Percentiles rank a stretch among this genome's conserved stretches.
Conservation (phyloP, 2,113 vertebrate genomes). For the Porphyrio hochstetteri region DNA sequence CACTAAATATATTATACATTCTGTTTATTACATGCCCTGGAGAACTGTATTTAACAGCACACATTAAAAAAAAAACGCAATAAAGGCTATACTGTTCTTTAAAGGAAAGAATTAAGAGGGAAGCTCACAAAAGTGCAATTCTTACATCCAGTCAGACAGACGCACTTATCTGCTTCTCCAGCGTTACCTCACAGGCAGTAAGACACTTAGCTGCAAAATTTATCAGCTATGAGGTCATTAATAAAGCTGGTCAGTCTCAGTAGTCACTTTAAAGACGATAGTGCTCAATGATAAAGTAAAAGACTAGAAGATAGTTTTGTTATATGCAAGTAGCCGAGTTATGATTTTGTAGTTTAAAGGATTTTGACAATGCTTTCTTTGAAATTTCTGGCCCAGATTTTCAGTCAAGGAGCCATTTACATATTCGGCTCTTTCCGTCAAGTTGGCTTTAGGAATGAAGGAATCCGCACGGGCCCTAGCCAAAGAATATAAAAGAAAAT, state of each 20-base stretch:
- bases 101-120: constrained; percentile 8
- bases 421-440: constrained; percentile 5
- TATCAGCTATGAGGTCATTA: constrained; percentile 66
- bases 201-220: constrained; percentile 53
- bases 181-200: constrained; percentile 49
- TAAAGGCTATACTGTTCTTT: neutral
- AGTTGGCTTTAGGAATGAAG: constrained; percentile 11
- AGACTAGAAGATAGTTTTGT: constrained; percentile 57
- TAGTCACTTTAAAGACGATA: constrained; percentile 61
- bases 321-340: constrained; percentile 20
- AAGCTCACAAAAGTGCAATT: constrained; percentile 49
- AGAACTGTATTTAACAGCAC: constrained; percentile 10
- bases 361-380: constrained; percentile 46
- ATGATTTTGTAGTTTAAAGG: constrained; percentile 25
- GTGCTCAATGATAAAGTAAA: constrained; percentile 40
- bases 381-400: constrained; percentile 56
- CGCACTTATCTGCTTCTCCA: constrained; percentile 12
- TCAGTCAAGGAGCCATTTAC: constrained; percentile 18
- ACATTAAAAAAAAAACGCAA: neutral
- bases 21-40: constrained; percentile 17
- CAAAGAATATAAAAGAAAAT: constrained; percentile 32
- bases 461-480: neutral
- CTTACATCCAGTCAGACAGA: constrained; percentile 38
- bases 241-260: constrained; percentile 64
- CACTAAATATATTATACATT: constrained; percentile 28